These are phyloP conservation scores for Chloroceryle aenea DNA, from an alignment of 2,113 vertebrate genomes.

Conservation along the genomic window DNA sequence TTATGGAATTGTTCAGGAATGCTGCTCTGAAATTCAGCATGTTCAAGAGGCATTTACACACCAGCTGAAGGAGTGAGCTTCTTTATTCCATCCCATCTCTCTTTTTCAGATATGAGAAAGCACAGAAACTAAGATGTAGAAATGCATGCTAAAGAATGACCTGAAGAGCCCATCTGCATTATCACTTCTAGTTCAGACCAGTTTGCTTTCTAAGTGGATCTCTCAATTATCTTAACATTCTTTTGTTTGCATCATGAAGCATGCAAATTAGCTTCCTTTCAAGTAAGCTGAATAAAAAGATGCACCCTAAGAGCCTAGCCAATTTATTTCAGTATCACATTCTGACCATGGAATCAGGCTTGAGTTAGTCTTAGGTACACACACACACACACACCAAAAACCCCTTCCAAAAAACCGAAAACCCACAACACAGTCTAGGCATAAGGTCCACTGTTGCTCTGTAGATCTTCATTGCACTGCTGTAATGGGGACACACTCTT, in stretches of 20 bases:
- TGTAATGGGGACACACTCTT: fast-evolving
- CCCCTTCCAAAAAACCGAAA: fast-evolving
- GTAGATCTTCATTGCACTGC: not conserved
- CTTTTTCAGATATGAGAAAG: not conserved
- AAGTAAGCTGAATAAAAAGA: not conserved
- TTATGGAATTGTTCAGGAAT: not conserved
- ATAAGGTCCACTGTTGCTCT: not conserved
- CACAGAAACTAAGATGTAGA: not conserved
- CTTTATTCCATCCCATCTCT: not conserved
- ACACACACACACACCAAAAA: not conserved
- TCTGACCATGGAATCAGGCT: not conserved
- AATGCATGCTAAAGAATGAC: not conserved
- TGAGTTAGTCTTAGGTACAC: not conserved
- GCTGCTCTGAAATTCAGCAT: not conserved
- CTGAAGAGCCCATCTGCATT: not conserved
- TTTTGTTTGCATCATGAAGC: not conserved
- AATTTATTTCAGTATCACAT: not conserved
- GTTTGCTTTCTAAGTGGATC: not conserved
- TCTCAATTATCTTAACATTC: not conserved
- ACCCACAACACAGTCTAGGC: not conserved
- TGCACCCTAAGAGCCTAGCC: not conserved
- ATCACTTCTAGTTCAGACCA: not conserved
- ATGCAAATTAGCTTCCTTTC: not conserved
- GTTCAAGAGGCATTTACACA: not conserved
- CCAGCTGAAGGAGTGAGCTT: not conserved